Evolutionary conservation across 2,888 invertebrate species (phyloP).

Genomic region (Eubasilissa splendida): DNA sequence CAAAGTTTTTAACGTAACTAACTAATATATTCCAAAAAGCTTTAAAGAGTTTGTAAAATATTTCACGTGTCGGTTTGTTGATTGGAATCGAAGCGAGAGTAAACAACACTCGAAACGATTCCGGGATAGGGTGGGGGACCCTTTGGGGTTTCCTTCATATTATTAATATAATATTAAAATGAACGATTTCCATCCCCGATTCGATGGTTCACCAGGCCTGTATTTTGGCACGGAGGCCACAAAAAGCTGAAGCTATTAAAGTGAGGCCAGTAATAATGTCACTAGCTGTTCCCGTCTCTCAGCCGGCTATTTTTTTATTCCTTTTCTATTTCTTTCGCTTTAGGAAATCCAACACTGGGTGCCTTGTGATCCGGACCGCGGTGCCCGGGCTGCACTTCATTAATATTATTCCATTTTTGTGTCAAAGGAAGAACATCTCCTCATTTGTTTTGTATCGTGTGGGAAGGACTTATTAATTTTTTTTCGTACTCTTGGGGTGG

Average conservation of each 20-base stretch:
- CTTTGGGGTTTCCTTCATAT: too few species aligned
- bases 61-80: too few species aligned
- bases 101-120: too few species aligned
- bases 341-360: conserved; percentile 43
- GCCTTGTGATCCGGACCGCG: conserved; percentile 39
- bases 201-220: not conserved
- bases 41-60: too few species aligned
- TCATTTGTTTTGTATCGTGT: conserved; percentile 28
- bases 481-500: not conserved
- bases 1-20: too few species aligned
- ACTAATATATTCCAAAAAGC: too few species aligned
- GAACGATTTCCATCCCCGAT: not conserved
- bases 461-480: not conserved
- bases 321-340: conserved; percentile 33
- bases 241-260: conserved; percentile 36
- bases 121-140: too few species aligned
- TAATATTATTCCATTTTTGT: conserved; percentile 27
- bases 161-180: too few species aligned
- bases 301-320: conserved; percentile 25
- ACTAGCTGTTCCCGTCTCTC: not conserved
- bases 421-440: conserved; percentile 9
- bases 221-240: conserved; percentile 24
- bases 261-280: conserved; percentile 4
- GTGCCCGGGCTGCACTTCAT: conserved; percentile 45
- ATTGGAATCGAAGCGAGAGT: too few species aligned